Evolutionary conservation across 1,140 invertebrate species (phyloP).

Genomic region (Charaxes varanes): DNA sequence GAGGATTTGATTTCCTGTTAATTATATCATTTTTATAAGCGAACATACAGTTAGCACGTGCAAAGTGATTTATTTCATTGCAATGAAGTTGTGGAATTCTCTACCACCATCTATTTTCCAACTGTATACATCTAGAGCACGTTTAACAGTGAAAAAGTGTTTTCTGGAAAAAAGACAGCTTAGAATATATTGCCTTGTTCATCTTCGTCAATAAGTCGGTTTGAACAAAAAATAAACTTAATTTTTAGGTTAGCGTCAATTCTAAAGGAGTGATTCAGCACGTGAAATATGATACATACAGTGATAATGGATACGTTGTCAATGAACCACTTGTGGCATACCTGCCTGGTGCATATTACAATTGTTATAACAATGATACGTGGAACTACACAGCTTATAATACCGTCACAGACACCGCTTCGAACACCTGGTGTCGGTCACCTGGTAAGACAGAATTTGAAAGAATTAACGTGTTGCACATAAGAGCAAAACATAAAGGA

Average conservation of each 20-base stretch:
- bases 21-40: too few species aligned
- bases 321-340: conserved; percentile 70
- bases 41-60: too few species aligned
- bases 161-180: neutral
- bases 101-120: too few species aligned
- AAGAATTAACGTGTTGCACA: neutral
- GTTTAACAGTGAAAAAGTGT: too few species aligned
- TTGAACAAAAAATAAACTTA: too few species aligned
- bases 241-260: conserved; percentile 77
- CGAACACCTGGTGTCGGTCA: conserved; percentile 75
- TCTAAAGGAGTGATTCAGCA: conserved; percentile 78
- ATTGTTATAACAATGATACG: conserved; percentile 33
- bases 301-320: conserved; percentile 76
- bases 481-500: neutral
- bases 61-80: too few species aligned
- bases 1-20: too few species aligned
- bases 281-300: conserved; percentile 74
- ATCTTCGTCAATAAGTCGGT: neutral
- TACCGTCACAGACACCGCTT: conserved; percentile 49
- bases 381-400: conserved; percentile 46
- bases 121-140: too few species aligned
- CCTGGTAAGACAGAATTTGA: conserved; percentile 27
- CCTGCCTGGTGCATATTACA: conserved; percentile 25
- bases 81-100: too few species aligned
- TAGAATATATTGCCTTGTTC: neutral